Evolutionary conservation across 2,888 invertebrate species (phyloP).

Genomic region (Trichogramma evanescens): DNA sequence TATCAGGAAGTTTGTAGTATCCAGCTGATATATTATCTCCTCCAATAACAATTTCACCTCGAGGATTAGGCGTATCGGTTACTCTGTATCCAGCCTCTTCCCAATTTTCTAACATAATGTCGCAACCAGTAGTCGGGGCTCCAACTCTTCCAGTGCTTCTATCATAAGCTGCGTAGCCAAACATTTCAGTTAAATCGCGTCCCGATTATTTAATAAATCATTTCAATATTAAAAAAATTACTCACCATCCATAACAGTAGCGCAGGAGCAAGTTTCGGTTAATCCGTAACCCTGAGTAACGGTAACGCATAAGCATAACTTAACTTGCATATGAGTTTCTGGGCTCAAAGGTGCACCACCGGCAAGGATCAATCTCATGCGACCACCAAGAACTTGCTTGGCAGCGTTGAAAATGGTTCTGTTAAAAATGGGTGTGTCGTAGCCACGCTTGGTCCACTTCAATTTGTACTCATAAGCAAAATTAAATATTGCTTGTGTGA

Average conservation of each 20-base stretch:
- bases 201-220: not conserved
- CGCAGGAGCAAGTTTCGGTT: constrained; percentile 94
- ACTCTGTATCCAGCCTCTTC: constrained; percentile 87
- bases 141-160: constrained; percentile 78
- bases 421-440: constrained; percentile 71
- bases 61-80: constrained; percentile 76
- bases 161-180: constrained; percentile 49
- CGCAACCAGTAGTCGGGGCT: constrained; percentile 75
- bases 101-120: constrained; percentile 85
- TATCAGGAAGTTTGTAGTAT: constrained; percentile 85
- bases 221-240: constrained; percentile 22
- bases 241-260: constrained; percentile 74
- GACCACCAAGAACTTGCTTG: constrained; percentile 77
- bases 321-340: constrained; percentile 91
- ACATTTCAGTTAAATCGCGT: not conserved
- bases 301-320: constrained; percentile 82
- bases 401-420: constrained; percentile 54
- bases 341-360: constrained; percentile 95
- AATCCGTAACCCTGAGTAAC: constrained; percentile 93
- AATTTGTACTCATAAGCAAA: constrained; percentile 93
- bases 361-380: constrained; percentile 77
- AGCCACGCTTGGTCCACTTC: constrained; percentile 75
- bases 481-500: constrained; percentile 80
- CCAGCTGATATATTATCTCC: constrained; percentile 89
- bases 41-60: constrained; percentile 78